Evolutionary conservation across 2,888 invertebrate genomes (phyloP).

Genomic region (Punctoribates punctum): DNA sequence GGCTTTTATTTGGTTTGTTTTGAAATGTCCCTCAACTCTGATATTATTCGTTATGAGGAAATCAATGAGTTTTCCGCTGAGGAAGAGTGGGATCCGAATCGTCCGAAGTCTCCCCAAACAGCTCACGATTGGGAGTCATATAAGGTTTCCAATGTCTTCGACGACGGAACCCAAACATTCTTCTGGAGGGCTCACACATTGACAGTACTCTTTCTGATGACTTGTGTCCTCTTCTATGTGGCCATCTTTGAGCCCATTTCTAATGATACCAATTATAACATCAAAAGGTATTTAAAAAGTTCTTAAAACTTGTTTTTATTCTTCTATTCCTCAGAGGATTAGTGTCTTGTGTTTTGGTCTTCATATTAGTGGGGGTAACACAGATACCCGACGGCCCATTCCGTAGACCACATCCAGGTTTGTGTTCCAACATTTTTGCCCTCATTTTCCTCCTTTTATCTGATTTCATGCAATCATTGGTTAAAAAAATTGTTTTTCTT

Average conservation of each 20-base stretch:
- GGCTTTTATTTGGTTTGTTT: no score
- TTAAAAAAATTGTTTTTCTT: neutral
- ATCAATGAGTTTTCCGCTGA: neutral
- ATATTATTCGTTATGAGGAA: constrained; percentile 40
- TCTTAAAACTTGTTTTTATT: neutral
- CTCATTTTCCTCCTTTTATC: constrained; percentile 38
- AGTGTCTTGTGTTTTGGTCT: constrained; percentile 56
- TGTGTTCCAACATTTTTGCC: constrained; percentile 29
- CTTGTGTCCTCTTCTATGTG: constrained; percentile 57
- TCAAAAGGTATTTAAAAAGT: constrained; percentile 54
- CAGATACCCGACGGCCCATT: constrained; percentile 61
- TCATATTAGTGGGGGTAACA: constrained; percentile 58
- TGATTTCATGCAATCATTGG: constrained; percentile 6
- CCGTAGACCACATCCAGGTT: constrained; percentile 59
- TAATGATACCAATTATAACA: constrained; percentile 56
- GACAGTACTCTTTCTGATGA: constrained; percentile 56
- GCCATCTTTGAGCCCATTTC: constrained; percentile 55
- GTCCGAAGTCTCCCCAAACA: neutral
- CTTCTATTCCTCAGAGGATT: constrained; percentile 55
- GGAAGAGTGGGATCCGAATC: neutral
- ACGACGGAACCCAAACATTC: constrained; percentile 58
- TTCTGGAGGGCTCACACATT: constrained; percentile 59
- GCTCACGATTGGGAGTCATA: constrained; percentile 55
- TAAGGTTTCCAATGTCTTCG: constrained; percentile 52
- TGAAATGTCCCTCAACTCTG: constrained; percentile 29